These are phyloP conservation scores for Ptychochromis oligacanthus DNA, from an alignment of 2,113 vertebrate species.

Conservation along the genomic window DNA sequence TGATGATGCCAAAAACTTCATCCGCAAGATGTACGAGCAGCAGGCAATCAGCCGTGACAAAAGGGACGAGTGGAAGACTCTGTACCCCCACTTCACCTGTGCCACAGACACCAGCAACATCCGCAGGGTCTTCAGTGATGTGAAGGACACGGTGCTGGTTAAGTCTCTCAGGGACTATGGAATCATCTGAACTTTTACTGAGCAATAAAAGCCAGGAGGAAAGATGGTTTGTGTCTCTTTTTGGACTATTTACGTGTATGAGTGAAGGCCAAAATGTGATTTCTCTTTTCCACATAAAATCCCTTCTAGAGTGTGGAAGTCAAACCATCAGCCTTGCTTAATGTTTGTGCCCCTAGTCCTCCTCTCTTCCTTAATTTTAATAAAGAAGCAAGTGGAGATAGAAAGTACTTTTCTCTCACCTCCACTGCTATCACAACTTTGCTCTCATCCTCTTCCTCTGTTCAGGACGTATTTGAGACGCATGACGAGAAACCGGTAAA, in stretches of 20 bases:
- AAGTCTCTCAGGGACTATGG: conserved; percentile 80
- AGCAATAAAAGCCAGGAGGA: not conserved
- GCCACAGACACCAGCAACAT: conserved; percentile 93
- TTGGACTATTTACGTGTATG: not conserved
- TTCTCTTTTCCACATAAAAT: not conserved
- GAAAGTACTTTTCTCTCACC: not conserved
- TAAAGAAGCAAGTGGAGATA: not conserved
- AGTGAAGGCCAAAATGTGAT: not conserved
- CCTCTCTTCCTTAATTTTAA: not conserved
- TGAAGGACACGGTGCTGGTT: conserved; percentile 86
- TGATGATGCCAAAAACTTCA: conserved; percentile 81
- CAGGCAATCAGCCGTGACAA: conserved; percentile 65
- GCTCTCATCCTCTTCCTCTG: not conserved
- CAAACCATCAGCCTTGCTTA: not conserved
- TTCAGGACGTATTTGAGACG: not conserved
- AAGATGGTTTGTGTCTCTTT: not conserved
- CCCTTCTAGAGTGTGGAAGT: not conserved
- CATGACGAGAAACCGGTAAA: not conserved
- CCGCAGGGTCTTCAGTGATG: conserved; percentile 85
- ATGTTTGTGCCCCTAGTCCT: not conserved
- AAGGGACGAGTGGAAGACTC: conserved; percentile 65
- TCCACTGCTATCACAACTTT: not conserved
- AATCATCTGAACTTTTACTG: conserved; percentile 71
- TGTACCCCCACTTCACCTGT: conserved; percentile 90
- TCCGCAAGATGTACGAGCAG: conserved; percentile 81